Conservation (phyloP, 2,797 vertebrate species). For the Coluber constrictor region DNA sequence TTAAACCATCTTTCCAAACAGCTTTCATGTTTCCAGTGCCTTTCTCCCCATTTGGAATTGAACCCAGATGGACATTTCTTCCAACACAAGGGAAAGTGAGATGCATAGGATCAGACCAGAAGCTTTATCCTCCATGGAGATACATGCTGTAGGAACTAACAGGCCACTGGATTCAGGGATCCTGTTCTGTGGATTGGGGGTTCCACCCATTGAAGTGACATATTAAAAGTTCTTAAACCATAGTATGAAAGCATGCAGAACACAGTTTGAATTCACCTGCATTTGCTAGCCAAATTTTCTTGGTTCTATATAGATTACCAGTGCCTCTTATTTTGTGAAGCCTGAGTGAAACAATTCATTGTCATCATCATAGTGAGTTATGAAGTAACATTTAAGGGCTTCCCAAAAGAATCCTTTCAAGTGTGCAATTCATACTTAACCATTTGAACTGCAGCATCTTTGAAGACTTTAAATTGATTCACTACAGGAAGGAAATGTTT, state of each 20-base stretch:
- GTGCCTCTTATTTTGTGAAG: neutral
- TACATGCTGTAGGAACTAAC: neutral
- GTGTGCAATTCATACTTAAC: neutral
- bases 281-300: neutral
- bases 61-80: too few relatives aligned
- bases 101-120: neutral
- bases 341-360: neutral
- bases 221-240: neutral
- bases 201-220: neutral
- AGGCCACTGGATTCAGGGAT: neutral
- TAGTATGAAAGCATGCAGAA: neutral
- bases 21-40: too few relatives aligned
- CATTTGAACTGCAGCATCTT: neutral
- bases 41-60: too few relatives aligned
- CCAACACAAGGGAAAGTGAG: neutral
- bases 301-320: neutral
- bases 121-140: neutral
- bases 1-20: too few relatives aligned
- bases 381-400: neutral
- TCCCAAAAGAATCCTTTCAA: neutral
- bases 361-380: neutral
- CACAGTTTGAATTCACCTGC: neutral
- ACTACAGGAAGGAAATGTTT: neutral
- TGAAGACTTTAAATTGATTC: neutral
- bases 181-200: neutral